phyloP scores from a whole-genome alignment of 2,888 invertebrate genomes.

The Spialia ferax region DNA sequence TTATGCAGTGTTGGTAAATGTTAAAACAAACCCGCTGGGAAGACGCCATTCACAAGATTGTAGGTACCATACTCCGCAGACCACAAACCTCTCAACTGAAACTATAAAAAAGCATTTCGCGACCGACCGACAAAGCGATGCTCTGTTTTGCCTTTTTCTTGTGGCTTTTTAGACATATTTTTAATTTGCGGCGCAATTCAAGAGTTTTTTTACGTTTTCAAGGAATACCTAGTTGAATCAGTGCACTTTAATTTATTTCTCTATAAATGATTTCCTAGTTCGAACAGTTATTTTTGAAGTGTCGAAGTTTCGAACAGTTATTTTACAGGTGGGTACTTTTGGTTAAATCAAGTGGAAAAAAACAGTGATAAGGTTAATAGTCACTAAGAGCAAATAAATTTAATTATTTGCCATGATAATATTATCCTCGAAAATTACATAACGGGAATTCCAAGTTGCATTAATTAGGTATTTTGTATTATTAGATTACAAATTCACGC shows the following conservation, averaged over 20 bases:
- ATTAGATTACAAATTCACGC: too few relatives aligned
- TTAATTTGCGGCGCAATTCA: slow-evolving; percentile 15
- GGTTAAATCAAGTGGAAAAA: neutral
- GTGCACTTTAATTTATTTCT: slow-evolving; percentile 35
- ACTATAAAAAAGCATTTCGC: slow-evolving; percentile 43
- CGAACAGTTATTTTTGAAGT: slow-evolving; percentile 31
- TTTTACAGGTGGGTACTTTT: neutral
- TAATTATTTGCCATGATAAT: neutral
- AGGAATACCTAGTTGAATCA: slow-evolving; percentile 14
- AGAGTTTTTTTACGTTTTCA: slow-evolving; percentile 23
- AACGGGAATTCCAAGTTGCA: too few relatives aligned
- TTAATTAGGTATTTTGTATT: too few relatives aligned
- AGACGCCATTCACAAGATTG: slow-evolving; percentile 35
- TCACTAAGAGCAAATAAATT: neutral
- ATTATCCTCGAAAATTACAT: neutral
- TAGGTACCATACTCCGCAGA: slow-evolving; percentile 42
- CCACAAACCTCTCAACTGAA: slow-evolving; percentile 44
- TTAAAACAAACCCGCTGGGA: slow-evolving; percentile 42
- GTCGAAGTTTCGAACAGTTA: slow-evolving; percentile 20
- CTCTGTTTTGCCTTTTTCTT: slow-evolving; percentile 44
- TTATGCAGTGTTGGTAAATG: slow-evolving; percentile 28
- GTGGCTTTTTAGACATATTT: slow-evolving; percentile 16
- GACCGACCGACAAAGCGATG: slow-evolving; percentile 48
- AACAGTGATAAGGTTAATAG: neutral
- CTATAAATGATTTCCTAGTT: slow-evolving; percentile 29